Percentiles rank a stretch among this genome's conserved stretches.
These are phyloP conservation scores for Esox niger DNA, from an alignment of 2,113 vertebrate genomes.

Conservation along the genomic window DNA sequence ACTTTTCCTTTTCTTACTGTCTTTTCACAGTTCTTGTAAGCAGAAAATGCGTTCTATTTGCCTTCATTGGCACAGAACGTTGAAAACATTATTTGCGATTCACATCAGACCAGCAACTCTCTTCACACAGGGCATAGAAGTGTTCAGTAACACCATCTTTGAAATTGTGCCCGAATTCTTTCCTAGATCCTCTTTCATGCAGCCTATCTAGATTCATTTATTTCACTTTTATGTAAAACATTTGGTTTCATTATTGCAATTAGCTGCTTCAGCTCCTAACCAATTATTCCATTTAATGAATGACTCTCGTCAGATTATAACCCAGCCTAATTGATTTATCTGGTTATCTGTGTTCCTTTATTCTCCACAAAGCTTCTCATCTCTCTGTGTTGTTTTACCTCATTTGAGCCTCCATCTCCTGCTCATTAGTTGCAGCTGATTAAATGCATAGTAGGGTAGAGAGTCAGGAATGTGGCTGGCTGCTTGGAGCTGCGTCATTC, in stretches of 20 bases:
- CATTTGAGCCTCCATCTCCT: conserved; percentile 52
- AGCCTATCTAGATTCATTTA: conserved; percentile 64
- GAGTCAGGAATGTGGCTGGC: conserved; percentile 15
- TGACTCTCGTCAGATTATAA: conserved; percentile 54
- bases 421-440: conserved; percentile 64
- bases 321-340: conserved; percentile 65
- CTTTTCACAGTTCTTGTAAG: conserved; percentile 17
- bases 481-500: conserved; percentile 16
- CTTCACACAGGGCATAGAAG: conserved; percentile 33
- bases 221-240: conserved; percentile 62
- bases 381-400: conserved; percentile 51
- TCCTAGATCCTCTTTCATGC: conserved; percentile 47
- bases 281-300: conserved; percentile 67
- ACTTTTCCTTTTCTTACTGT: conserved; percentile 32
- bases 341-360: conserved; percentile 33
- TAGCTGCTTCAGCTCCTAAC: conserved; percentile 54
- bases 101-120: conserved; percentile 31
- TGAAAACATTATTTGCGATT: conserved; percentile 22
- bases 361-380: conserved; percentile 16
- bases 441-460: neutral
- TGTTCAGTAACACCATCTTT: conserved; percentile 50
- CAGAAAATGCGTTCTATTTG: conserved; percentile 43
- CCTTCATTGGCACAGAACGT: conserved; percentile 23
- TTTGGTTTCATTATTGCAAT: conserved; percentile 69
- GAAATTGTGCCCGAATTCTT: conserved; percentile 58